Base-by-base conservation (phyloP, 2,797 vertebrate genomes). In the Melanotaenia parkinsoni region DNA sequence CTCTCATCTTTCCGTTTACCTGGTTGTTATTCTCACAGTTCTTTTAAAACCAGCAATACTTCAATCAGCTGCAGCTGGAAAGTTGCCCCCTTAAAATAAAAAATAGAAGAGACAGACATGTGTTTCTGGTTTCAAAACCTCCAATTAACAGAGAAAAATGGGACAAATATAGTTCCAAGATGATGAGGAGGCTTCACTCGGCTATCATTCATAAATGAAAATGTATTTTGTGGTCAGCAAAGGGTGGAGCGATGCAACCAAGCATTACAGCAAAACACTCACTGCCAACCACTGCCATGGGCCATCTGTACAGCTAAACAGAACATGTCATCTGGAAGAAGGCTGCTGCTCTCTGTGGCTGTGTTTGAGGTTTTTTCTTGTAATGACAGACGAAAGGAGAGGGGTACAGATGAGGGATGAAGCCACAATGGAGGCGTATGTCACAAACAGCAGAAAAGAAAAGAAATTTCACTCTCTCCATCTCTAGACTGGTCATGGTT, bases 111-210 rank as follows among this genome's bases (percentile, higher is more conserved):
- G 14, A 24, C 43, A 60, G 40, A 80, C 84, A 83, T 81, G 82
- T 88, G 91, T 81, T 84, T 71, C 72, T 86, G 82, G 71, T 89
- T 88, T 72, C 33, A 72, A 67, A 81, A 76, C 58, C 67, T 72
- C 63, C 73, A 79, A 62, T 84, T 58, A 81, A 79, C 63, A 16
- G 0, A 57, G 45, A 13, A 51, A 64, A 33, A 4, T 1, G 63
- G 67, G 51, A 67, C 77, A 72, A 76, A 88, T 77, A 82, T 80
- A 83, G 83, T n/a, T 69, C 26, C 65, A 38, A 68, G 56, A 63
- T 0, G 22, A 57, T 18, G 67, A 32, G 9, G 76, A 74, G 35
- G 57, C 58, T 60, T 76, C 45, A 2, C 43, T 65, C 1, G 62
- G 45, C 56, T 28, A 56, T 83, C 64, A 66, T 75, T 70, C 72